Evolutionary conservation across 2,797 vertebrate species (phyloP).

Genomic region (Sebastes hopkinsi): DNA sequence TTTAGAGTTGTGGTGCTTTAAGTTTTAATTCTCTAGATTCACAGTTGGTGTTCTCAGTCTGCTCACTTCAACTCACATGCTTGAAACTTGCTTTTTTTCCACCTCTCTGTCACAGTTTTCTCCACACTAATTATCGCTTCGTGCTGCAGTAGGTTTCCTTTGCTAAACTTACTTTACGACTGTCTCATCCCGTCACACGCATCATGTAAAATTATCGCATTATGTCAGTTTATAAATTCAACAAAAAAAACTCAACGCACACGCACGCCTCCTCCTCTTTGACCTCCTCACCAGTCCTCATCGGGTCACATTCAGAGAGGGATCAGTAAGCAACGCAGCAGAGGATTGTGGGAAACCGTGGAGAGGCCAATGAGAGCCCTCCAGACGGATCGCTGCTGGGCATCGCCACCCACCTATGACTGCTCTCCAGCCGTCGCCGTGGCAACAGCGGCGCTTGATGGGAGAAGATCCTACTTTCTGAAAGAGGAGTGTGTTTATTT

Average conservation of each 20-base stretch:
- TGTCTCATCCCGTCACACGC: slow-evolving; percentile 1
- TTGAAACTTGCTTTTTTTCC: not conserved
- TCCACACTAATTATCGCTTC: not conserved
- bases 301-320: slow-evolving; percentile 41
- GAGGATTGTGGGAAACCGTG: slow-evolving; percentile 67
- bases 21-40: not conserved
- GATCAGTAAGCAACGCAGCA: slow-evolving; percentile 23
- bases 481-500: slow-evolving; percentile 47
- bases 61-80: not conserved
- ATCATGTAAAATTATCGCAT: not conserved
- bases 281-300: slow-evolving; percentile 46
- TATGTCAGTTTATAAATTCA: not conserved
- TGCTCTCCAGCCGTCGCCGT: slow-evolving; percentile 71
- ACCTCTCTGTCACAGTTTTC: not conserved
- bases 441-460: slow-evolving; percentile 75
- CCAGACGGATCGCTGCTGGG: slow-evolving; percentile 68
- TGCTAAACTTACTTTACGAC: not conserved
- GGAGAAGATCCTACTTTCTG: slow-evolving; percentile 55
- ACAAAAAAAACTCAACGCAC: not conserved
- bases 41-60: not conserved
- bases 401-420: slow-evolving; percentile 73
- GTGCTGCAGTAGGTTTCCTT: not conserved
- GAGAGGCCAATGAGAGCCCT: slow-evolving; percentile 78
- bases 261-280: slow-evolving; percentile 27
- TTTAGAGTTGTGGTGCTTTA: not conserved